These are phyloP conservation scores for Arge pagana DNA, from an alignment of 2,888 invertebrate species.

Conservation along the genomic window DNA sequence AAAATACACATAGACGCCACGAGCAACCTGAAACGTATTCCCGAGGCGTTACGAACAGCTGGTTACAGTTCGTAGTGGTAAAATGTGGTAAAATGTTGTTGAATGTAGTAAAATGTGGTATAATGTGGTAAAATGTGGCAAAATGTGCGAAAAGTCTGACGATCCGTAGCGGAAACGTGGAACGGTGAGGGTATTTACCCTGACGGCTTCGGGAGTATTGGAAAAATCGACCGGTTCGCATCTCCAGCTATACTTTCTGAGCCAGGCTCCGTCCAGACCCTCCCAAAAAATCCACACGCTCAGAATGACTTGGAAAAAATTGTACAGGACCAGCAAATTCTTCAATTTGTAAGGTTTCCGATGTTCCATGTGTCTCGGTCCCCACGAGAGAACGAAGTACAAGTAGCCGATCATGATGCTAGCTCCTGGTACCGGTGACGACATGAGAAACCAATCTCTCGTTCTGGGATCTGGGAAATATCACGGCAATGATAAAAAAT, in stretches of 20 bases:
- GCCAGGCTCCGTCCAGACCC: constrained; percentile 79
- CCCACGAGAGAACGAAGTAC: constrained; percentile 76
- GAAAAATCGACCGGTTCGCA: constrained; percentile 93
- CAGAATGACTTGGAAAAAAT: constrained; percentile 83
- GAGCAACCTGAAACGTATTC: constrained; percentile 64
- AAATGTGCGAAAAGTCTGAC: neutral
- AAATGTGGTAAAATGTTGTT: no score
- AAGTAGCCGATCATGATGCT: constrained; percentile 71
- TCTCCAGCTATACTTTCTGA: constrained; percentile 81
- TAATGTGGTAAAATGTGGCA: neutral
- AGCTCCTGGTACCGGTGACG: constrained; percentile 71
- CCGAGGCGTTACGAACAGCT: no score
- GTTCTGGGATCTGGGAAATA: constrained; percentile 70
- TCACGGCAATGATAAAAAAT: constrained; percentile 20
- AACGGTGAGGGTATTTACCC: constrained; percentile 76
- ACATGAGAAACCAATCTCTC: constrained; percentile 76
- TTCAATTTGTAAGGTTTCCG: constrained; percentile 83
- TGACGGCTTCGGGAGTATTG: constrained; percentile 72
- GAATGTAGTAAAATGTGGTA: constrained; percentile 5
- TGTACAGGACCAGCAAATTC: constrained; percentile 80
- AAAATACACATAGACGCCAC: constrained; percentile 84
- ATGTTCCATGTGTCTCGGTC: constrained; percentile 86
- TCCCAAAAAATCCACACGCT: constrained; percentile 82
- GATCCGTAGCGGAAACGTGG: no score
- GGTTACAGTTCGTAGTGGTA: no score